Conservation (phyloP, 1,140 invertebrate species). For the Meloidogyne floridensis region DNA sequence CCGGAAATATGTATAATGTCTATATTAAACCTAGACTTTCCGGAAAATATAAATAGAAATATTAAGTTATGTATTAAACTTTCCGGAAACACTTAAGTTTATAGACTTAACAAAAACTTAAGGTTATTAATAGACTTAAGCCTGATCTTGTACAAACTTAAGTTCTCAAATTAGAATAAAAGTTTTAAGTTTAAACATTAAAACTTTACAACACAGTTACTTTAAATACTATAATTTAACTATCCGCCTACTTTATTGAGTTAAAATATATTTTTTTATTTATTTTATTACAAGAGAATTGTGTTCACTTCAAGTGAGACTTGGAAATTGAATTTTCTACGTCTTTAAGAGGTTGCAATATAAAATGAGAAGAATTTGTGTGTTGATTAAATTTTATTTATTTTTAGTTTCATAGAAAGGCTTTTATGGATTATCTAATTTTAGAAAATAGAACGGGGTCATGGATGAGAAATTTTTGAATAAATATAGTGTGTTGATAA, state of each 20-base stretch:
- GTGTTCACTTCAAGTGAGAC: neutral
- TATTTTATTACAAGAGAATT: neutral
- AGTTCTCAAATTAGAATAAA: too few relatives aligned
- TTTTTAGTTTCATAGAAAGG: neutral
- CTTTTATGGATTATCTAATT: neutral
- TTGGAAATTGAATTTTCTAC: conserved; percentile 7
- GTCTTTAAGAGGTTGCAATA: neutral
- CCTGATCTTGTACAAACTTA: too few relatives aligned
- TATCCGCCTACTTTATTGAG: neutral
- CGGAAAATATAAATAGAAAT: too few relatives aligned
- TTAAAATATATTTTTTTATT: too few relatives aligned
- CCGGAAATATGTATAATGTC: too few relatives aligned
- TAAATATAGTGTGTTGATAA: neutral
- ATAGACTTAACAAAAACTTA: too few relatives aligned
- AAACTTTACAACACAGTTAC: too few relatives aligned
- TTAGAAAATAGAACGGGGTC: neutral
- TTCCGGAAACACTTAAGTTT: too few relatives aligned
- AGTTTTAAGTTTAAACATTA: too few relatives aligned
- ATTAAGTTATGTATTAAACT: too few relatives aligned
- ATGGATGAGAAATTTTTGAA: neutral
- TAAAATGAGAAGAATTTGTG: neutral
- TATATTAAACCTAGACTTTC: too few relatives aligned
- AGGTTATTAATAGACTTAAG: too few relatives aligned
- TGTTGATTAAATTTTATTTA: neutral
- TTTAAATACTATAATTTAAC: neutral